Evolutionary conservation across 2,797 vertebrate species (phyloP).

Genomic region (Lutjanus argentimaculatus): DNA sequence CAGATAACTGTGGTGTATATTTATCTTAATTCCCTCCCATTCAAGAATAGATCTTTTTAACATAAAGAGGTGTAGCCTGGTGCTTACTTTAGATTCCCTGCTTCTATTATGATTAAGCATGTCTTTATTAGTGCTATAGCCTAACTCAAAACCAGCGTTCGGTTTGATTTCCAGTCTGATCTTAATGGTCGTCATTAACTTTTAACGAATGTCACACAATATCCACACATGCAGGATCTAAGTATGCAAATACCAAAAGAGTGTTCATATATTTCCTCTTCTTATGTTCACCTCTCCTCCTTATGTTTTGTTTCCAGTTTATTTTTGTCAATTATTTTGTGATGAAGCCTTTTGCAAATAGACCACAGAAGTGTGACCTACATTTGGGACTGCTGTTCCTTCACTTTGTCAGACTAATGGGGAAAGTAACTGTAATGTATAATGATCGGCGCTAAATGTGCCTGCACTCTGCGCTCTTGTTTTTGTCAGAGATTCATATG

Average conservation of each 20-base stretch:
- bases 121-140: not conserved
- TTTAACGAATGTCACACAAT: not conserved
- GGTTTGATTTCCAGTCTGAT: not conserved
- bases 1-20: not conserved
- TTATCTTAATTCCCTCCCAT: slow-evolving; percentile 23
- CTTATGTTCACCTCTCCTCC: slow-evolving; percentile 34
- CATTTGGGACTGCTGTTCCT: slow-evolving; percentile 22
- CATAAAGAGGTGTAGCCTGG: not conserved
- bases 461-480: not conserved
- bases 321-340: slow-evolving; percentile 23
- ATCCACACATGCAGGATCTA: not conserved
- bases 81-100: not conserved
- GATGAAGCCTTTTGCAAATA: slow-evolving; percentile 33
- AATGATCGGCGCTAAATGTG: not conserved
- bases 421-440: not conserved
- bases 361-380: slow-evolving; percentile 39
- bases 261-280: slow-evolving; percentile 30
- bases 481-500: not conserved
- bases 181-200: not conserved
- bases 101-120: not conserved
- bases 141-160: not conserved
- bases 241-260: not conserved
- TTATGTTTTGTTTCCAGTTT: slow-evolving; percentile 15
- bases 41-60: not conserved
- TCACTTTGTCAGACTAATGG: slow-evolving; percentile 19